Base-by-base conservation (phyloP, 2,888 invertebrate species). In the Sphecodes monilicornis region DNA sequence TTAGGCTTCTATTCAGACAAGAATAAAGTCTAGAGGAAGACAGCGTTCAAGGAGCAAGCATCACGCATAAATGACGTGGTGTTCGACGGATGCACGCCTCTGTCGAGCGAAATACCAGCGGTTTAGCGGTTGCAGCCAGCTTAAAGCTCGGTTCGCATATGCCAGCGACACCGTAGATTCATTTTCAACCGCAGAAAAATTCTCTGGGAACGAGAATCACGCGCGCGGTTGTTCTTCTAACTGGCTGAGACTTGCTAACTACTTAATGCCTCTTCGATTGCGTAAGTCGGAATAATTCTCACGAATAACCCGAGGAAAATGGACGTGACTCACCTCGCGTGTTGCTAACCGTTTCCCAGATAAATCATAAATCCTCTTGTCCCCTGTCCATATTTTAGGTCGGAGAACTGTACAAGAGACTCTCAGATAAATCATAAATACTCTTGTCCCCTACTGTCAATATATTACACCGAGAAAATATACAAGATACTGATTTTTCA, bases 21-120 rank as follows among this genome's bases (percentile, higher is more conserved):
- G 26, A 29, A 60, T 60, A 18, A 60, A 60, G 16, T 29, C 60
- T 60, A 29, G 29, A 60, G 29, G 26, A 60, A 18, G 64, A 66
- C 3, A 6, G 3, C 46, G 64, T 75, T 32, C 43, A 26, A 22
- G 13, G 26, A 69, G 69, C 29, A 13, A 36, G 32, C 46, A 26
- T 41, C 36, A 32, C n/a, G 60, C 41, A 29, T 54, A 69, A 79
- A 36, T 69, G 75, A 29, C 13, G 39, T 46, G 5, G 1, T 57
- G 26, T 43, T 43, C 57, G n/a, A 54, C 68, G 41, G 68, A 54
- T 57, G 39, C 76, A 22, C 75, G 68, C 22, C 50, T 75, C 43
- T 68, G 39, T 54, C 32, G 43, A 75, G 43, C n/a, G 57, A 22
- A 79, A 79, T 79, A 57, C 54, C 79, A 69, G 79, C 41, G 74